A percentile compares a stretch with the other conserved stretches of the same genome.
phyloP scores from a whole-genome alignment of 2,113 vertebrate species.

The Australoheros scitulus region DNA sequence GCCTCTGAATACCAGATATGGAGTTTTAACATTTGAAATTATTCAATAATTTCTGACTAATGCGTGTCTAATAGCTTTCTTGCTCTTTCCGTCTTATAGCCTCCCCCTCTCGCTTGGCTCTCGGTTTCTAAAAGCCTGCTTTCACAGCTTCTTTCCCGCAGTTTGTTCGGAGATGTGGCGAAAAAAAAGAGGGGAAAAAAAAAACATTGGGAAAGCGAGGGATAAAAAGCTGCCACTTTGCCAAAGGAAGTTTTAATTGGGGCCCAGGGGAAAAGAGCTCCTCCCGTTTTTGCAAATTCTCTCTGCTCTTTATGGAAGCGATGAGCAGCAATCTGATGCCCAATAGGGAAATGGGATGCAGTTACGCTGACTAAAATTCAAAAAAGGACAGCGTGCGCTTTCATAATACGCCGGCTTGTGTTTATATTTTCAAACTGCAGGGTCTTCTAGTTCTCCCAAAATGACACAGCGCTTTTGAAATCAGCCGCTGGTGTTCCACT shows the following conservation, averaged over 20 bases:
- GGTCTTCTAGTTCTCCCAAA: conserved; percentile 29
- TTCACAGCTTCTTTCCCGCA: conserved; percentile 56
- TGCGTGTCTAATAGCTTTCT: conserved; percentile 78
- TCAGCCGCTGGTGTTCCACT: conserved; percentile 24
- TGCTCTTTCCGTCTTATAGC: conserved; percentile 58
- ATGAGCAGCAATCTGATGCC: conserved; percentile 60
- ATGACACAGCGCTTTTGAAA: conserved; percentile 42
- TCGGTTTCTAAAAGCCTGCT: conserved; percentile 63
- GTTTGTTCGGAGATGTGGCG: conserved; percentile 63
- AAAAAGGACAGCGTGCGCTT: conserved; percentile 15
- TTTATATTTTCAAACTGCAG: conserved; percentile 56
- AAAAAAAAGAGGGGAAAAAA: conserved; percentile 9
- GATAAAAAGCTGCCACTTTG: conserved; percentile 73
- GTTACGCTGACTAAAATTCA: conserved; percentile 65
- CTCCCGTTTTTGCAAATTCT: conserved; percentile 68
- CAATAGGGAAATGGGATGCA: conserved; percentile 58
- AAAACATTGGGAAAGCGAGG: conserved; percentile 40
- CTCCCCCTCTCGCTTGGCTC: conserved; percentile 48
- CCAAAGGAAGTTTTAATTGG: conserved; percentile 83
- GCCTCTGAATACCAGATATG: conserved; percentile 68
- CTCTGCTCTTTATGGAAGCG: conserved; percentile 71
- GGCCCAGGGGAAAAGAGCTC: conserved; percentile 70
- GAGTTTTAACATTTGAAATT: conserved; percentile 77
- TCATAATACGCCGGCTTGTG: conserved; percentile 46
- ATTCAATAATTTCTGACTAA: conserved; percentile 77